Evolutionary conservation across 2,888 invertebrate species (phyloP), one percentile per base, ranked within the genome.

Genomic region (Acanthococcus lagerstroemiae): DNA sequence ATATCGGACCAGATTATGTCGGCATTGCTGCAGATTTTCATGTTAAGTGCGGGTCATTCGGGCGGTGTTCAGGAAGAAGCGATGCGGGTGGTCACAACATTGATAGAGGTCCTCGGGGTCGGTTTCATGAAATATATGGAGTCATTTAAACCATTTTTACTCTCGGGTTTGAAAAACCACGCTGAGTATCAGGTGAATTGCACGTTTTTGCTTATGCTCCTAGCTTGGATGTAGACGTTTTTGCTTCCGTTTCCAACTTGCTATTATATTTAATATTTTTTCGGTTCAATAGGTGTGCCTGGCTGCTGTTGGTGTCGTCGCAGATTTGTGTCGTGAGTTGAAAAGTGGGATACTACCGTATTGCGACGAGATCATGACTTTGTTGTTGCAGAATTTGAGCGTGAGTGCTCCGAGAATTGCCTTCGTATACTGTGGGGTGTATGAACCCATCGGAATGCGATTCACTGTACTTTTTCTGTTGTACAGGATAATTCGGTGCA

Each of bases 21-120:
- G 0, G 95, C 96, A 0, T 81, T 99, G 67, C 78, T 99, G 54
- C 90, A 92, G 48, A 97, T 99, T 92, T 92, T 97, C 75, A 90
- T 84, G 72, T 88, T 90, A 0, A 89, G 88, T 72, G 87, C 88
- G 0, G 87, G 88, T 55, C 93, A 94, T 75, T 87, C 87, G 3
- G 93, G 93, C 25, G 88, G 87, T 3, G 96, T 99, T 0, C 96
- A 99, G 77, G 99, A 99, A 77, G 99, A 99, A 77, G 99, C 97
- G 0, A 81, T 99, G 9, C 87, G 97, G 84, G 95, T 97, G 0
- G 94, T 97, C 0, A 91, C 95, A 0, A 94, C 95, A 0, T 80
- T 99, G 24, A 92, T 95, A 5, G 97, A 97, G 77, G 89, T 93
- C 3, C 79, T 97, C 60, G 92, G 93, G 5, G 88, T 90, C 70